These are phyloP conservation scores for Phenganax stokvisi DNA, from an alignment of 92 coral and sea anemone genomes.

Conservation along the genomic window DNA sequence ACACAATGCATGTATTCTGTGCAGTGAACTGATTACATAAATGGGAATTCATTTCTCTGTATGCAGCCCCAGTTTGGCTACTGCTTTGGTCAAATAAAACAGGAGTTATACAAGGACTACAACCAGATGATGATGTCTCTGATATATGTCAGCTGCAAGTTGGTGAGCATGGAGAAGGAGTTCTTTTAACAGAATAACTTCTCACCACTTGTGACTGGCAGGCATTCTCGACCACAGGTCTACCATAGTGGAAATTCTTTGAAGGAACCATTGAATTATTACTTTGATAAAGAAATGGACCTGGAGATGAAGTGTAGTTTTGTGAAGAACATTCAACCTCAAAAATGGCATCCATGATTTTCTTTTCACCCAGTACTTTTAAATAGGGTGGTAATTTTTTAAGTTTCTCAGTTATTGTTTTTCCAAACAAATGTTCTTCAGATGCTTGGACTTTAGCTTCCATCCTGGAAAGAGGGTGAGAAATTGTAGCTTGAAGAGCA, in stretches of 20 bases:
- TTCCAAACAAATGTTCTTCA: conserved; percentile 9
- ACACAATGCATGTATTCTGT: not conserved
- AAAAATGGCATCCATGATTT: conserved; percentile 14
- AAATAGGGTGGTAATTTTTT: not conserved
- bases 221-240: not conserved
- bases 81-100: not conserved
- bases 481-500: not conserved
- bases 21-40: no score
- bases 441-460: not conserved
- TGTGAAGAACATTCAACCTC: not conserved
- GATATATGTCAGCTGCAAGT: not conserved
- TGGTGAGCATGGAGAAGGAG: not conserved
- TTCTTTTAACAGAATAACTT: not conserved
- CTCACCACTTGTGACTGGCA: not conserved
- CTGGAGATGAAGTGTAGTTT: not conserved
- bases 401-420: conserved; percentile 1
- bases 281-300: not conserved
- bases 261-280: not conserved
- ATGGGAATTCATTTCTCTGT: not conserved
- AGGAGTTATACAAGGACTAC: conserved; percentile 2
- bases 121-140: conserved; percentile 6
- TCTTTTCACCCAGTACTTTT: conserved; percentile 6
- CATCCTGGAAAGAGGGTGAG: not conserved
- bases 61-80: not conserved
- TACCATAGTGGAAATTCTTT: not conserved